These are phyloP conservation scores for Enteromius fasciolatus DNA, from an alignment of 2,797 vertebrate genomes.

Conservation along the genomic window DNA sequence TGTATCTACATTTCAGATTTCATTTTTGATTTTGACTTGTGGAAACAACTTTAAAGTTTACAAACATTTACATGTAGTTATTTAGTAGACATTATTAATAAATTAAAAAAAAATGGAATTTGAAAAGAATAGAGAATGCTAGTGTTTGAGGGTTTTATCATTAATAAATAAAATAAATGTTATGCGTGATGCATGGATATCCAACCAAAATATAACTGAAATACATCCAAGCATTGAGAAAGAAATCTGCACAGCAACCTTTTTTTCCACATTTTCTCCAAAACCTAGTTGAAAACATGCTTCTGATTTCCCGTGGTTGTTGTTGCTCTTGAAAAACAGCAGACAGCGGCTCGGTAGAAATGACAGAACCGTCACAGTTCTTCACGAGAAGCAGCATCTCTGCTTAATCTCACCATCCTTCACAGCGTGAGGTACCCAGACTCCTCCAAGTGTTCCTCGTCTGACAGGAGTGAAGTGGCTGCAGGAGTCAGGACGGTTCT, in stretches of 20 bases:
- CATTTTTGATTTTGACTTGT: neutral
- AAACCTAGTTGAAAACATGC: neutral
- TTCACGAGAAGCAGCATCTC: neutral
- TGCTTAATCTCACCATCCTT: neutral
- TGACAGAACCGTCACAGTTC: neutral
- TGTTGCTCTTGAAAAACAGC: neutral
- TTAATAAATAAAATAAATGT: neutral
- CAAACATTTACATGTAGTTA: too few species aligned
- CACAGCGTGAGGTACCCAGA: neutral
- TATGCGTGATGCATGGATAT: neutral
- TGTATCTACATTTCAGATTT: neutral
- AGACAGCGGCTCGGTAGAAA: neutral
- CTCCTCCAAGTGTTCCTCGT: neutral
- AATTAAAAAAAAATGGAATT: too few species aligned
- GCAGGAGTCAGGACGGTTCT: slow-evolving; percentile 3
- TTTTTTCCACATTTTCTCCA: neutral
- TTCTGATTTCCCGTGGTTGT: neutral
- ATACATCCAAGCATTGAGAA: neutral
- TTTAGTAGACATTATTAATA: too few species aligned
- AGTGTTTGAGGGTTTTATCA: too few species aligned
- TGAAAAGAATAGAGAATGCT: too few species aligned
- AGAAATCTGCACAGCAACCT: neutral
- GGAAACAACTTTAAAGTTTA: neutral
- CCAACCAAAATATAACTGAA: neutral
- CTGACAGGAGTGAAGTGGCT: neutral